phyloP scores from a whole-genome alignment of 2,888 invertebrate genomes.

The Oxyscelio sp. region DNA sequence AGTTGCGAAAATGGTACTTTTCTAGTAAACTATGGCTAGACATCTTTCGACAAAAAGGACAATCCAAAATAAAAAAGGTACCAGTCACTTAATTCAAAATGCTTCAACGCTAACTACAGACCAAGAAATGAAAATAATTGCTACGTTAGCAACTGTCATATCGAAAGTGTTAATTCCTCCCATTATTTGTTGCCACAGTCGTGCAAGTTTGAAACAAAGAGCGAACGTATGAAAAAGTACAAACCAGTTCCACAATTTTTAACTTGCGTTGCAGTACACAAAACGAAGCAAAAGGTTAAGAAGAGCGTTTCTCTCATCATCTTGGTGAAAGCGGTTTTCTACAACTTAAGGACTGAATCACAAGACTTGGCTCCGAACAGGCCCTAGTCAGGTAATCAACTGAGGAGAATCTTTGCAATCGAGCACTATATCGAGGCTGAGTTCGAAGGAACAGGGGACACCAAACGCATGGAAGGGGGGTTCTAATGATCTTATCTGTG shows the following conservation, averaged over 20 bases:
- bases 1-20: too few species aligned
- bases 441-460: constrained; percentile 35
- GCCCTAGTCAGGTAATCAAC: constrained; percentile 67
- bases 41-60: too few species aligned
- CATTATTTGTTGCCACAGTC: too few species aligned
- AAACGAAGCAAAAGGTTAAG: constrained; percentile 75
- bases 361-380: constrained; percentile 56
- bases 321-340: constrained; percentile 80
- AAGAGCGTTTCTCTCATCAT: constrained; percentile 82
- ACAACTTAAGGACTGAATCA: constrained; percentile 31
- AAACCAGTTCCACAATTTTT: constrained; percentile 86
- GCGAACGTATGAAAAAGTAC: constrained; percentile 11
- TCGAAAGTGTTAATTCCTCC: too few species aligned
- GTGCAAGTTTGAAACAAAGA: background rate
- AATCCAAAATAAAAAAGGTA: too few species aligned
- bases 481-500: constrained; percentile 46
- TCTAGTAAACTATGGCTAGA: too few species aligned
- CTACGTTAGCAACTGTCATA: too few species aligned
- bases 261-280: constrained; percentile 80
- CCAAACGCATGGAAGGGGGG: constrained; percentile 41
- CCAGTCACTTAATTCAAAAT: too few species aligned
- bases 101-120: too few species aligned
- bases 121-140: too few species aligned
- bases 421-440: constrained; percentile 27
- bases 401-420: constrained; percentile 29